Percentiles rank a stretch among this genome's conserved stretches.
Conservation (phyloP, 2,888 invertebrate genomes). For the Eupithecia pulchellata region DNA sequence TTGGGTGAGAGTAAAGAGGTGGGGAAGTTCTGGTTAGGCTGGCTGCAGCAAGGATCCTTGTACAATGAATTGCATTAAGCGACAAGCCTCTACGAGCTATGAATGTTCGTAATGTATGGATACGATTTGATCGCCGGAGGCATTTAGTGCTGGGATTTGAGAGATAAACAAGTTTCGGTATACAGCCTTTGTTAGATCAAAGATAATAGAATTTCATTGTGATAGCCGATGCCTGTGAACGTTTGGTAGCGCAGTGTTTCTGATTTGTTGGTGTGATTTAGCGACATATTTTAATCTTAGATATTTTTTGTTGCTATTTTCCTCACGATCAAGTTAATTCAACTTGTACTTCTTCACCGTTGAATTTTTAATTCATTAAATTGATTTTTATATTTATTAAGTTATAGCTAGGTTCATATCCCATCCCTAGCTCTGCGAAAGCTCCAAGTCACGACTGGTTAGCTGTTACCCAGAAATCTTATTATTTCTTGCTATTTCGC, state of each 20-base stretch:
- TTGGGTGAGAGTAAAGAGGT: conserved; percentile 42
- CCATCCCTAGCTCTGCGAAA: conserved; percentile 62
- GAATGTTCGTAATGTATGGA: conserved; percentile 79
- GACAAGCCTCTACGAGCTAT: conserved; percentile 74
- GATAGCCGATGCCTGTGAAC: neutral
- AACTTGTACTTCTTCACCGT: neutral
- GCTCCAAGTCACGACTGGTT: conserved; percentile 78
- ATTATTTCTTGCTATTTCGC: conserved; percentile 70
- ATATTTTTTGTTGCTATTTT: neutral
- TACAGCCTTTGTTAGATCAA: conserved; percentile 7
- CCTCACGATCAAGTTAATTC: neutral
- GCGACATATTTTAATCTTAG: neutral
- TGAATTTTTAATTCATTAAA: neutral
- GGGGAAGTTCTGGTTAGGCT: conserved; percentile 50
- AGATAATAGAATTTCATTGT: neutral
- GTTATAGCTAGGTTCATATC: conserved; percentile 19
- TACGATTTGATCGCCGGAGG: conserved; percentile 75
- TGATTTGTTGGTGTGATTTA: neutral
- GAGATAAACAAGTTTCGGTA: conserved; percentile 25
- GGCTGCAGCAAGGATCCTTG: conserved; percentile 68
- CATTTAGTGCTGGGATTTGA: conserved; percentile 58
- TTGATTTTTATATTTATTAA: neutral
- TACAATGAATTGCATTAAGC: conserved; percentile 82
- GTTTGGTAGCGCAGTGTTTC: neutral
- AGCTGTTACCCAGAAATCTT: conserved; percentile 72